Conservation (phyloP, 2,113 vertebrate genomes). For the Leiothrix lutea region DNA sequence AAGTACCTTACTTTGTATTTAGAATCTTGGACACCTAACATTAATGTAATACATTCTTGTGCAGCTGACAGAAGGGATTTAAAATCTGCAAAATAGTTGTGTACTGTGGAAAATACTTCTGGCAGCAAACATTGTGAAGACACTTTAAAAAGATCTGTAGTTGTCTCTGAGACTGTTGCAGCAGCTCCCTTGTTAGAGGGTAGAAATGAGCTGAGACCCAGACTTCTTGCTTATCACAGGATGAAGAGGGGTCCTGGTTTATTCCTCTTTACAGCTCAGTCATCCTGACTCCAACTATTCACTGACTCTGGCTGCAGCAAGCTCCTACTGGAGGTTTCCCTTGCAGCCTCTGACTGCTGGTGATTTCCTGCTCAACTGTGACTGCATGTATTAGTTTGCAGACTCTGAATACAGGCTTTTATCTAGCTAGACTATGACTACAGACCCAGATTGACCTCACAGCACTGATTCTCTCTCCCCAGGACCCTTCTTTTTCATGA, state of each 20-base stretch:
- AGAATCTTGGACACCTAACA: not conserved
- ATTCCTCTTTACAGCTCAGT: not conserved
- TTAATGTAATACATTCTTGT: not conserved
- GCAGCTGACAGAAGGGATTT: not conserved
- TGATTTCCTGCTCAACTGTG: not conserved
- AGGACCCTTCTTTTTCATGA: not conserved
- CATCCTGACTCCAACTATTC: not conserved
- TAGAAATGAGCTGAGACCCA: not conserved
- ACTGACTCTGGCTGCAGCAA: not conserved
- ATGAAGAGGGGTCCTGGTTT: not conserved
- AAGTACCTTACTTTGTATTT: not conserved
- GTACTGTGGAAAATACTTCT: not conserved
- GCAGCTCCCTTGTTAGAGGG: not conserved
- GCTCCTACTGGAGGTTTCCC: not conserved
- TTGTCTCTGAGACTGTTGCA: not conserved
- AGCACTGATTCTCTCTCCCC: not conserved
- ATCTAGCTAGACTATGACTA: not conserved
- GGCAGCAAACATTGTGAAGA: not conserved
- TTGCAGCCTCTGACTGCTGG: not conserved
- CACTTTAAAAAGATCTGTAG: not conserved
- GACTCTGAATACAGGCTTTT: not conserved
- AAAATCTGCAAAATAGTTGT: not conserved
- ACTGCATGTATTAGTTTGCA: not conserved
- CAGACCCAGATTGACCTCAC: not conserved
- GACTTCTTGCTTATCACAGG: not conserved